Evolutionary conservation across 2,888 invertebrate species (phyloP).

Genomic region (Apocheima hispidaria): DNA sequence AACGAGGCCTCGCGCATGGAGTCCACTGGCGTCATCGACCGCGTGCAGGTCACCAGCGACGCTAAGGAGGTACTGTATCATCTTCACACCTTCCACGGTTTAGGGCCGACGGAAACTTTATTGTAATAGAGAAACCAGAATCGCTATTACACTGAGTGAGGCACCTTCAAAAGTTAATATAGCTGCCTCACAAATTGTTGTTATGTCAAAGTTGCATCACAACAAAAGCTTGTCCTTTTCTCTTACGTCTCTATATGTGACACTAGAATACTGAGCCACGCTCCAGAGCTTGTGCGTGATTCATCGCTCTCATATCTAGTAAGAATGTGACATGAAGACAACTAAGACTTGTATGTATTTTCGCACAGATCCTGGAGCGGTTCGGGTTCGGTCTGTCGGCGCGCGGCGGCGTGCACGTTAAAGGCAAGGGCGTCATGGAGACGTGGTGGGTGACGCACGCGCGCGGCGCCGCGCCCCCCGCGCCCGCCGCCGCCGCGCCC

Average conservation of each 20-base stretch:
- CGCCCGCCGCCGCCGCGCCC: slow-evolving; percentile 45
- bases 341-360: too few relatives aligned
- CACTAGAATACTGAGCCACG: too few relatives aligned
- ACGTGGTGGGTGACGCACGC: slow-evolving; percentile 95
- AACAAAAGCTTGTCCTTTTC: too few relatives aligned
- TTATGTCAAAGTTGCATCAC: too few relatives aligned
- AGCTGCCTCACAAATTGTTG: too few relatives aligned
- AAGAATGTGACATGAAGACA: too few relatives aligned
- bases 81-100: background rate
- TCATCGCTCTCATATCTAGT: too few relatives aligned
- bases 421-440: slow-evolving; percentile 98
- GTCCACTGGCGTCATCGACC: slow-evolving; percentile 94
- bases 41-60: slow-evolving; percentile 95
- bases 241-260: too few relatives aligned
- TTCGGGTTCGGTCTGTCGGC: slow-evolving; percentile 90
- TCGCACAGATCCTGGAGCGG: slow-evolving; percentile 89
- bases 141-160: background rate
- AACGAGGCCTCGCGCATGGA: slow-evolving; percentile 99
- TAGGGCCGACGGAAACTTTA: background rate
- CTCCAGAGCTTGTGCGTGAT: too few relatives aligned
- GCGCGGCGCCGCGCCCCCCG: slow-evolving; percentile 80
- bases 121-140: background rate
- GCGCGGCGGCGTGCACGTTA: slow-evolving; percentile 95
- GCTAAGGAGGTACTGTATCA: slow-evolving; percentile 89
- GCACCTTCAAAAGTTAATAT: too few relatives aligned